These are phyloP conservation scores for Sebastes hubbsi DNA, from an alignment of 2,797 vertebrate species.

Conservation along the genomic window DNA sequence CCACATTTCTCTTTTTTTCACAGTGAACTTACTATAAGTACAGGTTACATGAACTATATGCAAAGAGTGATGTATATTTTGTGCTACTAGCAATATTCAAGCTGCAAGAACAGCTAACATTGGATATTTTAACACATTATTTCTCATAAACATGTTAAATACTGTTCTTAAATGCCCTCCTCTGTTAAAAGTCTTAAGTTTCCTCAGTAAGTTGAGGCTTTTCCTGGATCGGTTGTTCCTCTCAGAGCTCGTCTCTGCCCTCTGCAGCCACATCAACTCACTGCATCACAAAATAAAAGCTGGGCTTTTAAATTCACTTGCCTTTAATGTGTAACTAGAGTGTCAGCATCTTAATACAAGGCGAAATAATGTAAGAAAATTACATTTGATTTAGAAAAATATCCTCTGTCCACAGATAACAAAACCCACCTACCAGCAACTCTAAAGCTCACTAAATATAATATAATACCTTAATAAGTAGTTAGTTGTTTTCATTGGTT, in stretches of 20 bases:
- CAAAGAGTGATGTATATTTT: not conserved
- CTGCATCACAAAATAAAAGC: not conserved
- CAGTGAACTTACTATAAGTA: not conserved
- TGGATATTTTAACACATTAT: not conserved
- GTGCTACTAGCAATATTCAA: not conserved
- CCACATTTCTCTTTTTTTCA: not conserved
- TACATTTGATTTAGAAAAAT: not conserved
- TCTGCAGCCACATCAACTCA: slow-evolving; percentile 48
- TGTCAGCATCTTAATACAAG: not conserved
- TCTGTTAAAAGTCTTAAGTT: too few relatives aligned
- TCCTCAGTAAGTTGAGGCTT: not conserved
- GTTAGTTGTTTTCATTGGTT: not conserved
- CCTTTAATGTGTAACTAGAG: not conserved
- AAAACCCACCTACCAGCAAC: not conserved
- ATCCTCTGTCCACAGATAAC: not conserved
- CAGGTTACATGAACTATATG: not conserved
- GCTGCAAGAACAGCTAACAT: not conserved
- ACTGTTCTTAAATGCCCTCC: not conserved
- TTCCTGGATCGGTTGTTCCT: not conserved
- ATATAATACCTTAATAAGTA: not conserved
- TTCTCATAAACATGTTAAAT: not conserved
- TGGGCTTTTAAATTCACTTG: not conserved
- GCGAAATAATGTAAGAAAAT: not conserved
- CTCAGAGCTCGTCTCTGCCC: slow-evolving; percentile 56
- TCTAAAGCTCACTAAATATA: not conserved